phyloP scores from a whole-genome alignment of 2,113 vertebrate genomes.

The Nycticorax nycticorax region DNA sequence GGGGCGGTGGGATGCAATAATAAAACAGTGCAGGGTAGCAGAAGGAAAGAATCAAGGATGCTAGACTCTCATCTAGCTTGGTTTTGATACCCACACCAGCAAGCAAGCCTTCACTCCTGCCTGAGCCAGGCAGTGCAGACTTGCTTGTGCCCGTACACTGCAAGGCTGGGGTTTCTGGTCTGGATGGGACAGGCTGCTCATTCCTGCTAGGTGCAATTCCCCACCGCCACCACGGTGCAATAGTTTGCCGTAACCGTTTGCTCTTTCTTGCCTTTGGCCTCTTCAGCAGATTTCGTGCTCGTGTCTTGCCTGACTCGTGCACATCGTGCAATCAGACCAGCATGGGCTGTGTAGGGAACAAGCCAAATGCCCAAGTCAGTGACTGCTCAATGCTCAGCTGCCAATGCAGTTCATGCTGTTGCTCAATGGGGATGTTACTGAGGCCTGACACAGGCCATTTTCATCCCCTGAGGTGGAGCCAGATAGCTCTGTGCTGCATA shows the following conservation, averaged over 20 bases:
- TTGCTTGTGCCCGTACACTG: fast-evolving
- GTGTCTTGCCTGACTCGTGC: fast-evolving
- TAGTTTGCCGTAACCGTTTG: background rate
- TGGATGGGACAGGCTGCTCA: background rate
- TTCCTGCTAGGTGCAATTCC: background rate
- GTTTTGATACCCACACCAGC: background rate
- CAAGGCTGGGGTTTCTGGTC: too few species aligned
- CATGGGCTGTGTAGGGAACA: background rate
- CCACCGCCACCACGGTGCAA: fast-evolving
- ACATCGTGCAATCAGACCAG: background rate
- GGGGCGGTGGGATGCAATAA: background rate
- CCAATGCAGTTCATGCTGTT: background rate
- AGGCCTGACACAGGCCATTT: background rate
- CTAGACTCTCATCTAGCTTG: background rate
- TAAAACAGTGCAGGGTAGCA: background rate
- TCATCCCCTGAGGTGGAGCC: too few species aligned
- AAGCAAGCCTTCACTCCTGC: background rate
- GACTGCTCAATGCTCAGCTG: background rate
- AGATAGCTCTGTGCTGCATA: background rate
- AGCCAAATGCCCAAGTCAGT: background rate
- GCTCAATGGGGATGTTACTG: background rate
- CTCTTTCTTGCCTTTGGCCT: background rate
- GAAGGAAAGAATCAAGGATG: background rate
- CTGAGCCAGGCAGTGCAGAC: background rate
- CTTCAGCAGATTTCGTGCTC: too few species aligned